Percentiles rank a stretch among this genome's conserved stretches.
Conservation (phyloP, 2,113 vertebrate species). For the Erinaceus europaeus region DNA sequence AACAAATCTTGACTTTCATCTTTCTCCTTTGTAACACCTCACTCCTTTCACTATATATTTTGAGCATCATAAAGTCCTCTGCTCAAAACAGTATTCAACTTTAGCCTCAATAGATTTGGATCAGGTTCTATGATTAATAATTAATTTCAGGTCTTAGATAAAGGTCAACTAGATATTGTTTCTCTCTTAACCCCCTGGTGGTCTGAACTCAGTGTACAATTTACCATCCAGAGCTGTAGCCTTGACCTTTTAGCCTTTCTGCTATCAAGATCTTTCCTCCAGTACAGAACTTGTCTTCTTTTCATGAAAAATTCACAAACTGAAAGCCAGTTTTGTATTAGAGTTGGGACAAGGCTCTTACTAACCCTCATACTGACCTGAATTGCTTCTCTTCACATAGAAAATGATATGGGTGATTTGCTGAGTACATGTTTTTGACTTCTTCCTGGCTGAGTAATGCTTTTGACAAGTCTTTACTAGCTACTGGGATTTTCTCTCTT, state of each 20-base stretch:
- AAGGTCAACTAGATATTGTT: slow-evolving; percentile 27
- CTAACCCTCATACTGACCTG: neutral
- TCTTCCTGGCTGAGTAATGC: too few species aligned
- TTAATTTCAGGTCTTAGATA: slow-evolving; percentile 48
- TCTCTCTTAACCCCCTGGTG: slow-evolving; percentile 20
- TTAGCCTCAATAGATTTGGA: slow-evolving; percentile 25
- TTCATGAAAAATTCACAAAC: slow-evolving; percentile 39
- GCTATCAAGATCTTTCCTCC: slow-evolving; percentile 1
- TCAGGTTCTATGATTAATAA: slow-evolving; percentile 56
- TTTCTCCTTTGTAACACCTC: neutral
- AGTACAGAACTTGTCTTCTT: neutral
- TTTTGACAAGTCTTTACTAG: neutral
- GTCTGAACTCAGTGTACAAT: slow-evolving; percentile 8
- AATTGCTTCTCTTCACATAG: neutral
- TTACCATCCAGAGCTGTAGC: neutral
- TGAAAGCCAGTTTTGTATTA: neutral
- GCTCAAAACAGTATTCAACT: slow-evolving; percentile 16
- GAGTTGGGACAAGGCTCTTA: neutral
- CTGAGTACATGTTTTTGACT: neutral
- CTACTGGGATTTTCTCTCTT: neutral
- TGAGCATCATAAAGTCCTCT: neutral
- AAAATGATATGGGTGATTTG: neutral
- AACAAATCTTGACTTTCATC: neutral
- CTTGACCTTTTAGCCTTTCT: neutral
- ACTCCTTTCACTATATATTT: neutral